These are phyloP conservation scores for Syritta pipiens DNA, from an alignment of 2,888 invertebrate genomes.

Conservation along the genomic window DNA sequence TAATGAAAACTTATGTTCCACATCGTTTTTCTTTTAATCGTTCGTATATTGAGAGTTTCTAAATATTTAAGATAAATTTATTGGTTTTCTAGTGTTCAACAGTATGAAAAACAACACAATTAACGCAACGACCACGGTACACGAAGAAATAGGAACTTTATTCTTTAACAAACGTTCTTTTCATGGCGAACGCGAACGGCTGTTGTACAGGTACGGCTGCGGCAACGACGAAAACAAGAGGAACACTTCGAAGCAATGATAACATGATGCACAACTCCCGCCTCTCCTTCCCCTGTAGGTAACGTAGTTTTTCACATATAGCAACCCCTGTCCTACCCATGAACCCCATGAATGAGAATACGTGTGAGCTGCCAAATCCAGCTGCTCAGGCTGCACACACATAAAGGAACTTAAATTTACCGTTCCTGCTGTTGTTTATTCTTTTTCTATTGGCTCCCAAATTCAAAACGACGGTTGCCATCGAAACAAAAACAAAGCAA, in stretches of 20 bases:
- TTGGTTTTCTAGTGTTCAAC: conserved; percentile 17
- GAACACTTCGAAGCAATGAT: conserved; percentile 13
- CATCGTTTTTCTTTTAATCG: conserved; percentile 19
- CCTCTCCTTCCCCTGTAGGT: no score
- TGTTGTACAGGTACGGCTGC: conserved; percentile 12
- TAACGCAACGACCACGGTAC: conserved; percentile 36
- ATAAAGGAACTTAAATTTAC: no score
- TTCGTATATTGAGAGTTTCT: conserved; percentile 6
- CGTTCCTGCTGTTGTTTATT: no score
- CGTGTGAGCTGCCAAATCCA: no score
- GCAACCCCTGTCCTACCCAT: no score
- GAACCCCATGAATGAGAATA: no score
- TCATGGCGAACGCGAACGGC: conserved; percentile 37
- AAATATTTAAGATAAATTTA: not conserved
- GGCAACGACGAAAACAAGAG: conserved; percentile 32
- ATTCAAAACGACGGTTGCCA: no score
- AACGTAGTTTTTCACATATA: no score
- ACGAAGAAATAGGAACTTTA: conserved; percentile 34
- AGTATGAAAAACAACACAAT: conserved; percentile 36
- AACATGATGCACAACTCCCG: no score
- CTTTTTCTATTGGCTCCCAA: no score
- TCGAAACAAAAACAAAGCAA: no score
- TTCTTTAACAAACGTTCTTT: conserved; percentile 40
- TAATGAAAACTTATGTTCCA: conserved; percentile 14
- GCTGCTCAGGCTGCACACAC: no score